Evolutionary conservation across 2,888 invertebrate species (phyloP).

Genomic region (Xestia sexstrigata): DNA sequence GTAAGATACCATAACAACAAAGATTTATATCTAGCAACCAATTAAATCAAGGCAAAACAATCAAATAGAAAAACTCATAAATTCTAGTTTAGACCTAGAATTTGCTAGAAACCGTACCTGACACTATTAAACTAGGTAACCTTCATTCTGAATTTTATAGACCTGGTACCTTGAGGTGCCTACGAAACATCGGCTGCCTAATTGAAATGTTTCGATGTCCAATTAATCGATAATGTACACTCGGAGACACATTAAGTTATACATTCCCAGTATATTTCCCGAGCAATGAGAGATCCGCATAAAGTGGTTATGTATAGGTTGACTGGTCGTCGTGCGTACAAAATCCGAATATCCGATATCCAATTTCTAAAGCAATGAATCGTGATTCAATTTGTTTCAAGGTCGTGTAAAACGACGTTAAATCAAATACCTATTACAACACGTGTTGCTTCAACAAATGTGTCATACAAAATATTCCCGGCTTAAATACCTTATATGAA

Average conservation of each 20-base stretch:
- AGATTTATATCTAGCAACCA: background rate
- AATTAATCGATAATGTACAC: constrained; percentile 71
- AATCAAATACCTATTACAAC: background rate
- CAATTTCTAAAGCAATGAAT: constrained; percentile 6
- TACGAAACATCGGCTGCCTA: constrained; percentile 40
- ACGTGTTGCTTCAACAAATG: background rate
- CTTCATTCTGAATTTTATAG: constrained; percentile 55
- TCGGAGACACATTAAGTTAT: no score
- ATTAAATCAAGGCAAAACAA: background rate
- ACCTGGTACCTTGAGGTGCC: background rate
- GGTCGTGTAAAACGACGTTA: background rate
- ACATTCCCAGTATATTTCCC: background rate
- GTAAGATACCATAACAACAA: background rate
- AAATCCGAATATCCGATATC: constrained; percentile 39
- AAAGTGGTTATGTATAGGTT: background rate
- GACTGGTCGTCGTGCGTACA: no score
- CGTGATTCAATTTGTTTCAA: background rate
- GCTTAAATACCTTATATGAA: background rate
- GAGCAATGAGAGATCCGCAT: background rate
- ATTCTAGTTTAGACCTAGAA: constrained; percentile 12
- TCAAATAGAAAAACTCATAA: background rate
- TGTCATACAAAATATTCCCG: background rate
- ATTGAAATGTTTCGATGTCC: constrained; percentile 73
- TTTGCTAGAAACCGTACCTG: constrained; percentile 4
- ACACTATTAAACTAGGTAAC: constrained; percentile 15